Evolutionary conservation across 2,113 vertebrate species (phyloP).

Genomic region (Oncorhynchus mykiss): DNA sequence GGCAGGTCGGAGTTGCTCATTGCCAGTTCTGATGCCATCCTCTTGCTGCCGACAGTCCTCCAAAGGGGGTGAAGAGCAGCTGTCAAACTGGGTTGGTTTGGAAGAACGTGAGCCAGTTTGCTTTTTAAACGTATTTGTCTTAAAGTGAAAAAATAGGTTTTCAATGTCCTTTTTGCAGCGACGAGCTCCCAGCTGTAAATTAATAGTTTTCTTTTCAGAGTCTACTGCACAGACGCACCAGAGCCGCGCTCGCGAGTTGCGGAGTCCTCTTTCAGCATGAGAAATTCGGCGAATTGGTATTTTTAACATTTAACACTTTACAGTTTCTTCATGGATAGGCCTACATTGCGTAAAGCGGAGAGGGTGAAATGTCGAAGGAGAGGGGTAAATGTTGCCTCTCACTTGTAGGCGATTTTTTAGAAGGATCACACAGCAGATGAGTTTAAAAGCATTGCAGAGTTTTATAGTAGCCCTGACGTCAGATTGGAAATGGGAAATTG

Average conservation of each 20-base stretch:
- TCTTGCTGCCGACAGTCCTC: conserved; percentile 93
- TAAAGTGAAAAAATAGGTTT: conserved; percentile 50
- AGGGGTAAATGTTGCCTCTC: conserved; percentile 56
- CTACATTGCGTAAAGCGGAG: conserved; percentile 57
- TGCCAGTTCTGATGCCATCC: conserved; percentile 99
- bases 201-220: conserved; percentile 69
- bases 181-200: conserved; percentile 53
- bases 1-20: conserved; percentile 99
- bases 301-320: conserved; percentile 80
- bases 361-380: conserved; percentile 41
- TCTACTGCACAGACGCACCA: conserved; percentile 77
- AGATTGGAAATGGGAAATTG: conserved; percentile 81
- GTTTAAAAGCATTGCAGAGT: conserved; percentile 94
- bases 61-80: conserved; percentile 89
- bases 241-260: conserved; percentile 76
- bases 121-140: conserved; percentile 66
- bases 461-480: conserved; percentile 95
- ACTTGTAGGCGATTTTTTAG: conserved; percentile 77
- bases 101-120: conserved; percentile 94
- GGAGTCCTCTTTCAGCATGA: conserved; percentile 77
- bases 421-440: conserved; percentile 91
- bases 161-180: conserved; percentile 60
- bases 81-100: conserved; percentile 87
- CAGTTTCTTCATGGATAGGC: conserved; percentile 59
- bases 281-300: conserved; percentile 70